Percentiles rank a stretch among this genome's conserved stretches.
phyloP scores from a whole-genome alignment of 2,113 vertebrate genomes.

The Siniperca chuatsi region DNA sequence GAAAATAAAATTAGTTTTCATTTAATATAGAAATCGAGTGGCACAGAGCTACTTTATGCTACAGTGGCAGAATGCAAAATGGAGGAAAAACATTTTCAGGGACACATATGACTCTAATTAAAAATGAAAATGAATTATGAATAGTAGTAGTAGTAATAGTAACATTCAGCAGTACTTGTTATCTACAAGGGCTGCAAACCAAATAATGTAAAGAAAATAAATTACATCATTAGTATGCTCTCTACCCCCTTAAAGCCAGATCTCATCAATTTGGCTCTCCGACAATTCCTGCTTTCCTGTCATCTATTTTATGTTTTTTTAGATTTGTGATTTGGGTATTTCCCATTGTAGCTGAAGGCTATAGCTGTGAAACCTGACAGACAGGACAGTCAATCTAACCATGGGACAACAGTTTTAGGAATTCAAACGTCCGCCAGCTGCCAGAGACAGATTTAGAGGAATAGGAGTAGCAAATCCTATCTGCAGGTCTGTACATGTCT shows the following conservation, averaged over 20 bases:
- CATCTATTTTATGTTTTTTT: background rate
- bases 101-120: background rate
- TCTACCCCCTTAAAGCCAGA: background rate
- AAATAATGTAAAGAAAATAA: background rate
- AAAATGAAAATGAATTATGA: background rate
- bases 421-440: conserved; percentile 54
- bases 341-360: background rate
- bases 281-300: background rate
- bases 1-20: conserved; percentile 6
- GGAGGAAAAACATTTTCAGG: background rate
- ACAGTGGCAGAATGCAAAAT: background rate
- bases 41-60: background rate
- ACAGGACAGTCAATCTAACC: conserved; percentile 21
- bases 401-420: conserved; percentile 32
- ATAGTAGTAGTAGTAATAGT: too few relatives aligned
- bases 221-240: background rate
- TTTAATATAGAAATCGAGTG: conserved; percentile 1
- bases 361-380: conserved; percentile 59
- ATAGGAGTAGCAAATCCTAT: conserved; percentile 50
- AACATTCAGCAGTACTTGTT: background rate
- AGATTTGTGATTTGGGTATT: background rate
- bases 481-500: conserved; percentile 65
- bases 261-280: background rate
- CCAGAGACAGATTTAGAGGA: conserved; percentile 61
- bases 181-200: background rate